These are phyloP conservation scores for Salvelinus sp. DNA, from an alignment of 2,113 vertebrate species.

Conservation along the genomic window DNA sequence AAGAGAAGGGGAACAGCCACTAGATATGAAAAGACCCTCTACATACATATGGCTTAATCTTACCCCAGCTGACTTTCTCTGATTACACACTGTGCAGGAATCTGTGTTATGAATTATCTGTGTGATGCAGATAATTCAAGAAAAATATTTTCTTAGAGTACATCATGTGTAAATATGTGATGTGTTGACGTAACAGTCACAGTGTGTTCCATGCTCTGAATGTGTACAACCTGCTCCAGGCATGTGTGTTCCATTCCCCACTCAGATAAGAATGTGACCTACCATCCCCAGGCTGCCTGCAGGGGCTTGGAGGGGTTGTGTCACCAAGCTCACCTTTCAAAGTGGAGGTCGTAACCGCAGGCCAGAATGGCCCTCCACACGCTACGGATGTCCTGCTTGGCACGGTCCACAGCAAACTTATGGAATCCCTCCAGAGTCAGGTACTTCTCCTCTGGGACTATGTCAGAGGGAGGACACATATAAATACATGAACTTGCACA, in stretches of 20 bases:
- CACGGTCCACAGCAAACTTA: conserved; percentile 90
- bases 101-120: no score
- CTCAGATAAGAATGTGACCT: conserved; percentile 9
- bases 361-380: conserved; percentile 95
- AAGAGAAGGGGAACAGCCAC: background rate
- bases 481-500: background rate
- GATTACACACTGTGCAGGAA: background rate
- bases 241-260: background rate
- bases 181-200: background rate
- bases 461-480: background rate
- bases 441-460: conserved; percentile 93
- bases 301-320: background rate
- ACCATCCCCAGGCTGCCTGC: background rate
- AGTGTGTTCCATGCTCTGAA: background rate
- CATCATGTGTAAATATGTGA: background rate
- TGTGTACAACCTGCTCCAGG: background rate
- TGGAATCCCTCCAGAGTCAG: conserved; percentile 95
- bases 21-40: background rate
- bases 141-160: background rate
- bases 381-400: conserved; percentile 96
- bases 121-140: background rate
- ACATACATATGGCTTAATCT: background rate
- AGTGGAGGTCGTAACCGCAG: conserved; percentile 95
- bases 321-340: conserved; percentile 83
- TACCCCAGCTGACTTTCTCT: background rate